Percentiles rank a stretch among this genome's conserved stretches.
Conservation (phyloP, 1,140 invertebrate genomes). For the Cheumatopsyche charites region DNA sequence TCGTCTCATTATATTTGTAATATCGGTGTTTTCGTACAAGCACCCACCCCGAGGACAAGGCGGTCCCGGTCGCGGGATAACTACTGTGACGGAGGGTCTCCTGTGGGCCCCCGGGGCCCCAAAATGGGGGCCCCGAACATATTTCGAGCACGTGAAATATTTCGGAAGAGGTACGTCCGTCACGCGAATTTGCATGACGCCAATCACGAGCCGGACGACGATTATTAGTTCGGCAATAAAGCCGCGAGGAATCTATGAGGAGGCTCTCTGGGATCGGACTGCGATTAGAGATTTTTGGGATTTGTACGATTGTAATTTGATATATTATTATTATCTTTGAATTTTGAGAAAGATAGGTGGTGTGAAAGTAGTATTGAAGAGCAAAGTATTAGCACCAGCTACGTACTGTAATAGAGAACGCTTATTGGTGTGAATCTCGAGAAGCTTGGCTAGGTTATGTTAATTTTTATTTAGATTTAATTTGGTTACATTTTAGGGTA, state of each 20-base stretch:
- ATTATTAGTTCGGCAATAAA: not conserved
- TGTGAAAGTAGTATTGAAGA: too few species aligned
- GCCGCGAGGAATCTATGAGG: too few species aligned
- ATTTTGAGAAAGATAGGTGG: too few species aligned
- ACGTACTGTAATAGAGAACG: too few species aligned
- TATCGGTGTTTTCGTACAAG: constrained; percentile 7
- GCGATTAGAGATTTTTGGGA: not conserved
- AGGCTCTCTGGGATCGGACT: too few species aligned
- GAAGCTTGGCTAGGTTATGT: too few species aligned
- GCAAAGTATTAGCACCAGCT: too few species aligned
- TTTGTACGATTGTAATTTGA: not conserved
- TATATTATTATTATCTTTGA: too few species aligned
- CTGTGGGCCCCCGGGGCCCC: constrained; percentile 13
- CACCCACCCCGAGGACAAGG: constrained; percentile 30
- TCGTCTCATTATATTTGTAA: too few species aligned
- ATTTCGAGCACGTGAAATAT: constrained; percentile 12
- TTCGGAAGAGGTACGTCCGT: constrained; percentile 26
- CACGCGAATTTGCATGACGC: constrained; percentile 23
- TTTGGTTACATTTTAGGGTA: not conserved
- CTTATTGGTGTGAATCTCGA: too few species aligned
- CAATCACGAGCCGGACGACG: not conserved
- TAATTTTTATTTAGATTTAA: constrained; percentile 1
- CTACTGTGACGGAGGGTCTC: constrained; percentile 32
- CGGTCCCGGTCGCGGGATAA: not conserved
- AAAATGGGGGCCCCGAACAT: not conserved